A percentile compares a stretch with the other conserved stretches of the same genome.
These are phyloP conservation scores for Brachionus paranguensis DNA, from an alignment of 1,140 invertebrate genomes.

Conservation along the genomic window DNA sequence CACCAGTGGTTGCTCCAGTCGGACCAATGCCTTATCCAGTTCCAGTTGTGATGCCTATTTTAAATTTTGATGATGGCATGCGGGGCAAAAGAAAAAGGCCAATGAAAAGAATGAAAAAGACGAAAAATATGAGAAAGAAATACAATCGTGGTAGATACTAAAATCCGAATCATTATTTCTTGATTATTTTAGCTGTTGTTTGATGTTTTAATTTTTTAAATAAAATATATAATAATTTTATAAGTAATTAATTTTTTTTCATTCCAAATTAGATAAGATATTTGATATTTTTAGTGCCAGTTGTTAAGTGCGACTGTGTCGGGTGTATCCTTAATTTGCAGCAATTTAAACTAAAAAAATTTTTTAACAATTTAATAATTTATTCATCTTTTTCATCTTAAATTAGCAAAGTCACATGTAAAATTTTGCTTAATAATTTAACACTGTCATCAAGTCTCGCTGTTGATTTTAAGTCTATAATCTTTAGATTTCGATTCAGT, in stretches of 20 bases:
- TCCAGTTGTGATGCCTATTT: conserved; percentile 3
- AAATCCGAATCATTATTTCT: neutral
- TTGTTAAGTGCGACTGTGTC: too few species aligned
- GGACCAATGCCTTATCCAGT: neutral
- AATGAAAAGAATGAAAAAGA: neutral
- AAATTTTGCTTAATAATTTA: too few species aligned
- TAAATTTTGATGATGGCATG: neutral
- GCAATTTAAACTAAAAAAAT: too few species aligned
- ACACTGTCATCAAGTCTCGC: too few species aligned
- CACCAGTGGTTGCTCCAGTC: neutral
- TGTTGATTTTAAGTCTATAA: too few species aligned
- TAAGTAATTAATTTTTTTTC: too few species aligned
- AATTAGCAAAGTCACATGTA: too few species aligned
- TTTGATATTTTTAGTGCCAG: too few species aligned
- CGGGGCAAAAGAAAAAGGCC: neutral
- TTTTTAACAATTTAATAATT: too few species aligned
- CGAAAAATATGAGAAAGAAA: neutral
- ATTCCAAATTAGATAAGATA: too few species aligned
- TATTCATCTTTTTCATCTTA: too few species aligned
- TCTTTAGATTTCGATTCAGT: neutral
- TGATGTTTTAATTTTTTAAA: neutral
- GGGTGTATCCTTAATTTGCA: too few species aligned
- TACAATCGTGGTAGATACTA: neutral
- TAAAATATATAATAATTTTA: neutral
- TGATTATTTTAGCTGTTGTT: neutral